A percentile compares a stretch with the other conserved stretches of the same genome.
These are phyloP conservation scores for Sitophilus oryzae DNA, from an alignment of 1,140 invertebrate species.

Conservation along the genomic window DNA sequence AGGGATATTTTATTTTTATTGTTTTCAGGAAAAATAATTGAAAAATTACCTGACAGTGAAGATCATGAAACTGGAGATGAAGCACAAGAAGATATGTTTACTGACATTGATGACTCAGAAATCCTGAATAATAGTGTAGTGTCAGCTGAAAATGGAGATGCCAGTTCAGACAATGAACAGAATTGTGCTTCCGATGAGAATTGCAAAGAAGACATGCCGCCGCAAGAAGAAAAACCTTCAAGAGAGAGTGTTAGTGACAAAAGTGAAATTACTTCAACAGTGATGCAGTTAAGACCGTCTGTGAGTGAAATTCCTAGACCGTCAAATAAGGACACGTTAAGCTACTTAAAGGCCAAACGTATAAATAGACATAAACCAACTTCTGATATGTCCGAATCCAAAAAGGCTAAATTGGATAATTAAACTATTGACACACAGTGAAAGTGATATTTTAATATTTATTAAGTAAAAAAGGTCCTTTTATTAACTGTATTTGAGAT, in stretches of 20 bases:
- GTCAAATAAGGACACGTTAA: slow-evolving; percentile 37
- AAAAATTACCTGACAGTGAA: slow-evolving; percentile 21
- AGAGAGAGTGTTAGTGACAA: slow-evolving; percentile 18
- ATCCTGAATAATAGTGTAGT: slow-evolving; percentile 4
- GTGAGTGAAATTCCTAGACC: slow-evolving; percentile 35
- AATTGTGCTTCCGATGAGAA: slow-evolving; percentile 1
- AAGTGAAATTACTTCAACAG: slow-evolving; percentile 23
- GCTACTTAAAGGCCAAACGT: slow-evolving; percentile 41
- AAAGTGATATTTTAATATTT: neutral
- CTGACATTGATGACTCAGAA: slow-evolving; percentile 25
- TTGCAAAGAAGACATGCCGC: neutral
- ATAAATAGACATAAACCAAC: slow-evolving; percentile 35
- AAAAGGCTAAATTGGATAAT: slow-evolving; percentile 19
- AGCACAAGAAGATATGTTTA: slow-evolving; percentile 27
- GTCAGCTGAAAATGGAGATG: slow-evolving; percentile 5
- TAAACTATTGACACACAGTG: neutral
- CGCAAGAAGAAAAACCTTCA: slow-evolving; percentile 25
- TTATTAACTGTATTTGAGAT: no score
- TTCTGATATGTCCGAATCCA: slow-evolving; percentile 14
- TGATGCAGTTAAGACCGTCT: slow-evolving; percentile 28
- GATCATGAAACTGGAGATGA: slow-evolving; percentile 21
- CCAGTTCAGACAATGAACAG: slow-evolving; percentile 10
- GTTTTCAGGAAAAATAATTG: slow-evolving; percentile 31
- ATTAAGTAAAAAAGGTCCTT: no score
- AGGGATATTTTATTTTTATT: slow-evolving; percentile 1